Base-by-base conservation (phyloP, 2,888 invertebrate genomes). In the Drosophila recens region DNA sequence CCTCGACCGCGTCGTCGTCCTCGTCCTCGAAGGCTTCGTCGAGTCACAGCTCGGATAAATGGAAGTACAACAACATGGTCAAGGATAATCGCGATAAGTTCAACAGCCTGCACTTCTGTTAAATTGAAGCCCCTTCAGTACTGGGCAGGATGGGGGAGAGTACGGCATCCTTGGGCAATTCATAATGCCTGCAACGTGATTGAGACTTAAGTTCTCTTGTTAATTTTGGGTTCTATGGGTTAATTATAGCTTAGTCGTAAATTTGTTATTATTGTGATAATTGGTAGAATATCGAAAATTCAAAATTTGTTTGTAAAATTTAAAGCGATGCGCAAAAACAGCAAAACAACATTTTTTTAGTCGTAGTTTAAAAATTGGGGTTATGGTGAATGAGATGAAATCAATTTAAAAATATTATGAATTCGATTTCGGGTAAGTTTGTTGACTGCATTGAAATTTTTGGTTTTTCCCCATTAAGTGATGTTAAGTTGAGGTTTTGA, bases 11-110 rank as follows among this genome's bases (percentile, higher is more conserved):
- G 0, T 45, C 53, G 33, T 17, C 49, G 30, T 46, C 56, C 1
- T 15, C 56, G 8, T 34, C 48, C 23, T n/a, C 72, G 23, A 72
- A 67, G 62, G 0, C 56, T 1, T 40, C 52, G 30, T 23, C 68
- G 13, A 68, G 58, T 23, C 13, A 54, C 23, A 59, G 70, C 11
- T 59, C 79, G 11, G 91, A 92, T n/a, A 92, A 92, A 57, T 93
- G 91, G 91, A 92, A 92, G 58, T 92, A 90, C 78, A 92, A 92
- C 67, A 80, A 90, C 30, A 92, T 92, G 93, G 87, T 91, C 62
- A 83, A 82, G 65, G 85, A 92, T 64, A 83, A 92, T 66, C 91
- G 92, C 27, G 89, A 91, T 30, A 84, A 90, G 68, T 92, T 92
- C 79, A 92, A 92, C 70, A 83, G 75, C 73, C 71, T 92, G 82